Percentiles rank a stretch among this genome's conserved stretches.
Conservation (phyloP, 2,113 vertebrate genomes). For the Tor tambroides region DNA sequence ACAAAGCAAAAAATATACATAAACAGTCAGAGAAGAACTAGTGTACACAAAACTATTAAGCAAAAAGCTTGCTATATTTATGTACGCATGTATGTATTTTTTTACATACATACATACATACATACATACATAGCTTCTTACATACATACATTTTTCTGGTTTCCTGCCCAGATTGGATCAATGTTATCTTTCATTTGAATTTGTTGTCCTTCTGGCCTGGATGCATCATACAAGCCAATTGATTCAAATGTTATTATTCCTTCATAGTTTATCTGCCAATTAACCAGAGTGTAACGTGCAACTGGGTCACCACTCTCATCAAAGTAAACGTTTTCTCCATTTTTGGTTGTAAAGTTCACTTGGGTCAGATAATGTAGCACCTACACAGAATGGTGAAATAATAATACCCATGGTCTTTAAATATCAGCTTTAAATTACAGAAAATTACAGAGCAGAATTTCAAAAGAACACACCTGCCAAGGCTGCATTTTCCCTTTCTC, state of each 20-base stretch:
- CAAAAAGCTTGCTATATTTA: neutral
- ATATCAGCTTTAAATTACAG: neutral
- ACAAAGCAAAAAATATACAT: slow-evolving; percentile 60
- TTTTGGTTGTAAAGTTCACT: slow-evolving; percentile 76
- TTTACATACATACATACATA: neutral
- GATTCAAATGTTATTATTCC: slow-evolving; percentile 72
- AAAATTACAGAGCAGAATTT: neutral
- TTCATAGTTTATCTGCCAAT: slow-evolving; percentile 74
- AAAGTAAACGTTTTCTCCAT: slow-evolving; percentile 74
- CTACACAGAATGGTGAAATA: slow-evolving; percentile 55
- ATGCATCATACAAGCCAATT: slow-evolving; percentile 76
- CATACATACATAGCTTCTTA: neutral
- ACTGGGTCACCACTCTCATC: slow-evolving; percentile 75
- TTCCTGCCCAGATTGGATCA: slow-evolving; percentile 72
- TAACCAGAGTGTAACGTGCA: slow-evolving; percentile 75
- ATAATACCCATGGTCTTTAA: neutral
- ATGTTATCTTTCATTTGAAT: slow-evolving; percentile 71
- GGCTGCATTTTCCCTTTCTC: slow-evolving; percentile 67
- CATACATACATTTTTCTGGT: slow-evolving; percentile 64
- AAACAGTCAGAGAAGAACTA: neutral
- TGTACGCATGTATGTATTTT: neutral
- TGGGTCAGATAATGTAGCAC: slow-evolving; percentile 75
- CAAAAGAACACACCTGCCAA: slow-evolving; percentile 71
- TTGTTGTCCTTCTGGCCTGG: slow-evolving; percentile 68
- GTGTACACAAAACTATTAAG: neutral